Evolutionary conservation across 2,113 vertebrate genomes (phyloP).

Genomic region (Proterorhinus semilunaris): DNA sequence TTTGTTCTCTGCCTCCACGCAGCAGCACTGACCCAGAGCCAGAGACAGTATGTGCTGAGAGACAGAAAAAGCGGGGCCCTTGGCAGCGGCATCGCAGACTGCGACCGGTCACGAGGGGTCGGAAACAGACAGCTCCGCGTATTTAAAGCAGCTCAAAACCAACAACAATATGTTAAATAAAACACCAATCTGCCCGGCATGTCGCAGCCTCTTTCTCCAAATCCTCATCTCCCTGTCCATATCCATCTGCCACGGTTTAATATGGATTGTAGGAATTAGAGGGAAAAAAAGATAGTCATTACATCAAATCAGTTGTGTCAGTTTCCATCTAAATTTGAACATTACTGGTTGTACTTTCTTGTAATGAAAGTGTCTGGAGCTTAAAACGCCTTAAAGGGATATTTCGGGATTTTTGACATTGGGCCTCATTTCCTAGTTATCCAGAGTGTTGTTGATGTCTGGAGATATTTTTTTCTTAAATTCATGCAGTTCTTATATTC

Average conservation of each 20-base stretch:
- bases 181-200: conserved; percentile 12
- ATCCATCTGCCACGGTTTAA: background rate
- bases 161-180: conserved; percentile 8
- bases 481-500: too few relatives aligned
- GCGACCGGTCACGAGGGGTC: conserved; percentile 18
- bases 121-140: conserved; percentile 2
- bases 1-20: conserved; percentile 8
- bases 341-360: background rate
- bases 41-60: conserved; percentile 18
- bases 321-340: background rate
- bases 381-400: background rate
- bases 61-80: conserved; percentile 33
- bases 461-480: too few relatives aligned
- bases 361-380: background rate
- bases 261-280: background rate
- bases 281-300: background rate
- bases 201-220: background rate
- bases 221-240: conserved; percentile 3
- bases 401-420: too few relatives aligned
- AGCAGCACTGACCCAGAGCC: conserved; percentile 23
- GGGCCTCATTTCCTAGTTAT: too few relatives aligned
- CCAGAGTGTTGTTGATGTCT: too few relatives aligned
- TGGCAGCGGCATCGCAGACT: conserved; percentile 33
- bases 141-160: conserved; percentile 17
- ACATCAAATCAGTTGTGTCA: background rate